These are phyloP conservation scores for Prionace glauca DNA, from an alignment of 2,797 vertebrate species.

Conservation along the genomic window DNA sequence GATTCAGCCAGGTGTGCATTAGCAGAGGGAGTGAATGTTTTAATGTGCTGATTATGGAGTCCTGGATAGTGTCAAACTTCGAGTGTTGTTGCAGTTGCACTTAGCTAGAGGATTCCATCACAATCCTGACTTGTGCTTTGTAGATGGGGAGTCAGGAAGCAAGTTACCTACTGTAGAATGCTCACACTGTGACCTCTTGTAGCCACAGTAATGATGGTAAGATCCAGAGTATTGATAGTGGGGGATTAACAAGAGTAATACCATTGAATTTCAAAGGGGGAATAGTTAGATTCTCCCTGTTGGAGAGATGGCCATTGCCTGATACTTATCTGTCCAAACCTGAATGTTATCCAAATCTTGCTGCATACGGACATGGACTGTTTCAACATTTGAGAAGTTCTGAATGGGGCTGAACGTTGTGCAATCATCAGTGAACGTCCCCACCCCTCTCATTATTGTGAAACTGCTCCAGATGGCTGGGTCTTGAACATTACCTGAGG, in stretches of 20 bases:
- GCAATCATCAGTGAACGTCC: not conserved
- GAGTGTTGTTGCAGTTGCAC: not conserved
- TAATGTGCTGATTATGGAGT: not conserved
- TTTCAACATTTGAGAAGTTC: not conserved
- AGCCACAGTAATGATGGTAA: not conserved
- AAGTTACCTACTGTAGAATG: not conserved
- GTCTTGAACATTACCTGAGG: not conserved
- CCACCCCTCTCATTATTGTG: no score
- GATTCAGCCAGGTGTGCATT: not conserved
- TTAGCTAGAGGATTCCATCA: not conserved
- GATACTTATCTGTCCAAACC: not conserved
- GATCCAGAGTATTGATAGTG: not conserved
- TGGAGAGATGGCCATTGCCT: not conserved
- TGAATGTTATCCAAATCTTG: not conserved
- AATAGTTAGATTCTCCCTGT: not conserved
- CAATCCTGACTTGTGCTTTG: not conserved
- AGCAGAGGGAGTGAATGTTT: not conserved
- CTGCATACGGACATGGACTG: not conserved
- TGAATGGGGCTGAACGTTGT: no score
- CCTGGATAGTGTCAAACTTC: not conserved
- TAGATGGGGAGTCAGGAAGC: not conserved
- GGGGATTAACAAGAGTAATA: not conserved
- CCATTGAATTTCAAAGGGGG: not conserved
- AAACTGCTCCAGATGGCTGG: no score
- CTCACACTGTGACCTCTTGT: not conserved